These are phyloP conservation scores for Rhynchomys soricoides DNA, from an alignment of 2,113 vertebrate species.

Conservation along the genomic window DNA sequence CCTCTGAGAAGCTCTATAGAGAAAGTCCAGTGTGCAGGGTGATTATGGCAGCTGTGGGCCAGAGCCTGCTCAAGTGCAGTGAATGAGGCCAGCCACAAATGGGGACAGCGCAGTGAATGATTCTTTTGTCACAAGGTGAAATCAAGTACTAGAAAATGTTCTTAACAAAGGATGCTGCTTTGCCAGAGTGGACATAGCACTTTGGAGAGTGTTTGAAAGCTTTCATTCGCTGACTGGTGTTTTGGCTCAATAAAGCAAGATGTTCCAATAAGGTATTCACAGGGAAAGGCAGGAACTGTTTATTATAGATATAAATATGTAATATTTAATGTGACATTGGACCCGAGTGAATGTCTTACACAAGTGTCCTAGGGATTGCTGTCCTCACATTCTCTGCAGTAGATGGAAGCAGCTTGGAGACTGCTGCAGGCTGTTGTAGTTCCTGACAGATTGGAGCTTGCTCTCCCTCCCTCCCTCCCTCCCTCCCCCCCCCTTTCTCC, in stretches of 20 bases:
- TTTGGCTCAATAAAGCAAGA: neutral
- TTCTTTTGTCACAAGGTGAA: constrained; percentile 47
- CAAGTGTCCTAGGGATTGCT: neutral
- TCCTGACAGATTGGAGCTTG: neutral
- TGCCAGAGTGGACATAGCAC: neutral
- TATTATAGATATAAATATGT: neutral
- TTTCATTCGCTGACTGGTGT: neutral
- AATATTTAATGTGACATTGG: neutral
- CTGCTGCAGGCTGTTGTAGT: too few species aligned
- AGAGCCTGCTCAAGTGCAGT: constrained; percentile 22
- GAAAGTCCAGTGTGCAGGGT: neutral
- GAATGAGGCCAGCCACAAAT: constrained; percentile 31
- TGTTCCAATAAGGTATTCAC: neutral
- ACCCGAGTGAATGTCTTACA: too few species aligned
- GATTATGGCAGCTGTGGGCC: neutral
- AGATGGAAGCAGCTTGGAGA: neutral
- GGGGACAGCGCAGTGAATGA: constrained; percentile 37
- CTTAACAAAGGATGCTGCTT: constrained; percentile 7
- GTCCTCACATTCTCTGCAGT: neutral
- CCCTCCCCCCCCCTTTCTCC: rapidly evolving
- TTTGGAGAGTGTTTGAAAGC: constrained; percentile 22
- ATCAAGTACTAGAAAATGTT: constrained; percentile 28
- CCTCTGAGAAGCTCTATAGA: constrained; percentile 53
- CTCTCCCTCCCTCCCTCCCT: neutral
- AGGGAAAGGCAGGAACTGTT: neutral